Evolutionary conservation across 2,888 invertebrate genomes (phyloP), one percentile per base, ranked within the genome.

Genomic region (Alloscopus bannaensis): DNA sequence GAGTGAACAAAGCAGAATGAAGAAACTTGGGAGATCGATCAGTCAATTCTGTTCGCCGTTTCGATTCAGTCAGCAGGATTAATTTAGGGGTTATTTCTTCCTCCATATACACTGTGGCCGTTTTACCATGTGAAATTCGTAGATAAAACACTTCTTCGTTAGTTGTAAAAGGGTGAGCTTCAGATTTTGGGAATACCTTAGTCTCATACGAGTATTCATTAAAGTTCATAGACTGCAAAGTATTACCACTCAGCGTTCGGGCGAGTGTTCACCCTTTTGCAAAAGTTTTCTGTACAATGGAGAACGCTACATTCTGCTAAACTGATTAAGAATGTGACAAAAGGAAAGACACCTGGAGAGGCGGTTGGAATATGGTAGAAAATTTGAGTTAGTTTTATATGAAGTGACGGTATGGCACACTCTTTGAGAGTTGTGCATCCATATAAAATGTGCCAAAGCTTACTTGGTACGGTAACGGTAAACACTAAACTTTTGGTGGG

Each of bases 41-140:
- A 45, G 45, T 45, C 45, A 45, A n/a, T n/a, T n/a, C n/a, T n/a
- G n/a, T n/a, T n/a, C n/a, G n/a, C n/a, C n/a, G n/a, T 45, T 45
- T 16, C 45, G 3, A 45, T 45, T 45, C 45, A 45, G 18, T 18
- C n/a, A n/a, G n/a, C n/a, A n/a, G n/a, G n/a, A 45, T 45, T 45
- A 4, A 45, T 45, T 45, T 3, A 45, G n/a, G n/a, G 18, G 13
- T n/a, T 45, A n/a, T 45, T 16, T 16, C 18, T 45, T 45, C 18
- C n/a, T 45, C 45, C 3, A n/a, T 36, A 13, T 4, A 16, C n/a
- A n/a, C 13, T 6, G 36, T 36, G 36, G 36, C 18, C 24, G 16
- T 55, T 55, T 55, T 55, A 55, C 55, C 13, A 55, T 55, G 22
- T 55, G n/a, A 22, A 55, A 55, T 55, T 55, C 22, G 20, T 8